Conservation (phyloP, 2,888 invertebrate genomes). For the Andrena camellia region DNA sequence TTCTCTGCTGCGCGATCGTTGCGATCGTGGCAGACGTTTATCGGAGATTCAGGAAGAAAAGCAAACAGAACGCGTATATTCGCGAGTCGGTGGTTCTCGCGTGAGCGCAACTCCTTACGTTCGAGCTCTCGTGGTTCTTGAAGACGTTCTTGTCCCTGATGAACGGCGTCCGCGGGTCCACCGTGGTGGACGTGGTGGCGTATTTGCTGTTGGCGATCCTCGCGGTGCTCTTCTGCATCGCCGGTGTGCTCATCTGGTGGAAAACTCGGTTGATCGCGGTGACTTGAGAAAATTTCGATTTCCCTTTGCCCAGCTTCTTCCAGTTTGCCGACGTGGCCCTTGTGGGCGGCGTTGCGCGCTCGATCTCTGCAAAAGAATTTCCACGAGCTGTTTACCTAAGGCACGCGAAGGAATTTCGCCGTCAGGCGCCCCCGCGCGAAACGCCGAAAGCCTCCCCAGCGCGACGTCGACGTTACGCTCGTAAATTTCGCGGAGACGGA, state of each 20-base stretch:
- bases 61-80: constrained; percentile 62
- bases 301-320: constrained; percentile 74
- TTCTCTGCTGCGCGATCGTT: neutral
- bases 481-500: neutral
- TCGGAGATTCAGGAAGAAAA: constrained; percentile 68
- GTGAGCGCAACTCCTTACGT: constrained; percentile 64
- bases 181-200: constrained; percentile 76
- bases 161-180: constrained; percentile 76
- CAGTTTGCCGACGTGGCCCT: constrained; percentile 73
- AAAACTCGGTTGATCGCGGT: constrained; percentile 75
- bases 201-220: constrained; percentile 75
- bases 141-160: constrained; percentile 80
- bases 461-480: neutral
- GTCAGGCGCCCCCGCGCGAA: neutral
- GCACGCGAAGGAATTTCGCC: neutral
- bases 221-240: constrained; percentile 80
- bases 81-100: constrained; percentile 40
- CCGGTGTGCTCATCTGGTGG: constrained; percentile 80
- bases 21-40: constrained; percentile 47
- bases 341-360: constrained; percentile 74
- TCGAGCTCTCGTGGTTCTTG: constrained; percentile 76
- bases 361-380: constrained; percentile 75
- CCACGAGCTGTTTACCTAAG: neutral
- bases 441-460: neutral
- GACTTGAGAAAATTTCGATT: constrained; percentile 72